phyloP scores from a whole-genome alignment of 2,113 vertebrate species.

The Nymphicus hollandicus region DNA sequence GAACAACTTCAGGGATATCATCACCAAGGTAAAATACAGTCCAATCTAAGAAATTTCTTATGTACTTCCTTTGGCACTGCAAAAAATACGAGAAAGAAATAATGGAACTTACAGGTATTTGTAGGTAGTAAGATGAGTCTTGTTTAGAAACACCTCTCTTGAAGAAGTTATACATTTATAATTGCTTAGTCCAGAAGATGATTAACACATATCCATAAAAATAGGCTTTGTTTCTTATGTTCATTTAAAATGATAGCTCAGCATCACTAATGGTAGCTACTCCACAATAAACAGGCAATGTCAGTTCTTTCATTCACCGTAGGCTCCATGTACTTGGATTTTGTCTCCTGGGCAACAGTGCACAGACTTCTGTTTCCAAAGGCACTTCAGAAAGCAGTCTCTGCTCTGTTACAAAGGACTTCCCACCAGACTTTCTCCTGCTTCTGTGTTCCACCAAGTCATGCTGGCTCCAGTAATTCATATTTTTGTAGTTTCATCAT shows the following conservation, averaged over 20 bases:
- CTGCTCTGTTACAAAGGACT: neutral
- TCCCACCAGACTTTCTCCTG: neutral
- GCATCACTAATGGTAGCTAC: neutral
- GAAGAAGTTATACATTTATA: neutral
- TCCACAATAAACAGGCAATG: neutral
- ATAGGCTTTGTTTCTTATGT: neutral
- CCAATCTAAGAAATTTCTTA: neutral
- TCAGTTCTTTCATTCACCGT: neutral
- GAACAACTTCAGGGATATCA: neutral
- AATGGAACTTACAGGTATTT: neutral
- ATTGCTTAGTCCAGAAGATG: neutral
- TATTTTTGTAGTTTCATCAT: slow-evolving; percentile 1
- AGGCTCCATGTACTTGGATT: neutral
- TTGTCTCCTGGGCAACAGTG: slow-evolving; percentile 42
- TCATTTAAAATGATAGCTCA: neutral
- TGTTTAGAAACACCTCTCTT: neutral
- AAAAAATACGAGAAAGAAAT: neutral
- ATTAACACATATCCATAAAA: neutral
- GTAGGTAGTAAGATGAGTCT: neutral
- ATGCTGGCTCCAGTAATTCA: neutral
- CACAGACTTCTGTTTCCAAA: neutral
- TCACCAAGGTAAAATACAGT: neutral
- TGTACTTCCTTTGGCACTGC: neutral
- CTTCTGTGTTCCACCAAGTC: neutral
- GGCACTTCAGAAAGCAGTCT: neutral